Evolutionary conservation across 2,113 vertebrate species (phyloP), one percentile per base, ranked within the genome.

Genomic region (Nymphicus hollandicus): DNA sequence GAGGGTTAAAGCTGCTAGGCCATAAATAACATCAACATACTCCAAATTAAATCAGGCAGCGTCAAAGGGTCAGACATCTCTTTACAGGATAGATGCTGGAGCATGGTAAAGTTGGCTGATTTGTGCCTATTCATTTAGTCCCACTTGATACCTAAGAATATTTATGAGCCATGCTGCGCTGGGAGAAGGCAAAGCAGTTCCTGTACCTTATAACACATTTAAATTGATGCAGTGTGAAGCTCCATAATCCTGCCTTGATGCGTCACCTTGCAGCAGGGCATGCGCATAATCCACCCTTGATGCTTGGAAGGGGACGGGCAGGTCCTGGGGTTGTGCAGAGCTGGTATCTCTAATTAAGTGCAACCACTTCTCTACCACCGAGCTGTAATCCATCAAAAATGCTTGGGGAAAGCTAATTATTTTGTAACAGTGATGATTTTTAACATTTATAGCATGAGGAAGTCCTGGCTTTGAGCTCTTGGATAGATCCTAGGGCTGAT

Each of bases 11-110:
- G 47, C 77, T 2, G 9, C 64, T 29, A 33, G 41, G 69, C 72
- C 69, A 76, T 94, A 92, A 94, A 96, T 93, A 96, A 72, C 88
- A 79, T 66, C 86, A 74, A 18, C 16, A n/a, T 33, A 28, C 24
- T 84, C 80, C 90, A 61, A 37, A 86, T 91, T 46, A 84, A 83
- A 89, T 60, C 61, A 81, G 86, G 61, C 44, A 52, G 31, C 1
- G 9, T 63, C 2, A 6, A 60, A 71, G 82, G 80, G 82, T 88
- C 31, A 11, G 80, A 23, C 31, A 63, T 17, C 37, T 81, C 76
- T 78, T 94, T 27, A 35, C n/a, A 83, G 88, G 46, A 41, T 17
- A 46, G 64, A 50, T 69, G 66, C 52, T 1, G 10, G 58, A 72
- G 41, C 12, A 20, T 31, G 18, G 64, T 53, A 17, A 91, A 50